Percentiles rank a stretch among this genome's conserved stretches.
These are phyloP conservation scores for Cydia fagiglandana DNA, from an alignment of 1,140 invertebrate species.

Conservation along the genomic window DNA sequence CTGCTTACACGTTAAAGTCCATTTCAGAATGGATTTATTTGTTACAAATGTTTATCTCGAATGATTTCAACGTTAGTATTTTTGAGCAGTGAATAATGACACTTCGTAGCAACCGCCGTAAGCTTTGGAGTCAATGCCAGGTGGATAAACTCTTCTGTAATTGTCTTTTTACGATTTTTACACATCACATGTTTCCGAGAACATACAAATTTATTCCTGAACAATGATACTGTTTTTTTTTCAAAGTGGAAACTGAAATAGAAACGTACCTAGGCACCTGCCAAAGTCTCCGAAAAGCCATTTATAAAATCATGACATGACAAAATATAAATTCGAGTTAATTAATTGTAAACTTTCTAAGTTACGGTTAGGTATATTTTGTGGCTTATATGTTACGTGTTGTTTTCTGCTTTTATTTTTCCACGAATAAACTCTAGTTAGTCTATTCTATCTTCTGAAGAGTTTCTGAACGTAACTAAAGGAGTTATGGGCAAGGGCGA, in stretches of 20 bases:
- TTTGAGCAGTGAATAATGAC: conserved; percentile 27
- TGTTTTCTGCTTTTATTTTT: too few relatives aligned
- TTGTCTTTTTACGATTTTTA: conserved; percentile 3
- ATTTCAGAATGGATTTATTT: background rate
- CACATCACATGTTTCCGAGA: background rate
- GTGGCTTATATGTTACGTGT: too few relatives aligned
- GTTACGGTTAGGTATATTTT: too few relatives aligned
- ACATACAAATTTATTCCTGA: background rate
- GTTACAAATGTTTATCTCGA: background rate
- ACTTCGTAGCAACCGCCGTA: conserved; percentile 15
- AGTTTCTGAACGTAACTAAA: too few relatives aligned
- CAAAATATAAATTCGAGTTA: background rate
- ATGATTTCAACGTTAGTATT: conserved; percentile 14
- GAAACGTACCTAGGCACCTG: background rate
- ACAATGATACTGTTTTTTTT: background rate
- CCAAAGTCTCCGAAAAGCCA: background rate
- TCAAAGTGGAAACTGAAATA: background rate
- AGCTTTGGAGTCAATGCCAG: conserved; percentile 7
- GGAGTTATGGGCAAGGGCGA: too few relatives aligned
- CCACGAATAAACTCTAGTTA: too few relatives aligned
- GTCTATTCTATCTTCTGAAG: too few relatives aligned
- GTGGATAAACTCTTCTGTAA: conserved; percentile 1
- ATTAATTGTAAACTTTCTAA: too few relatives aligned
- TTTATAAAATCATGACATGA: background rate
- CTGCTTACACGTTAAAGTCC: background rate